phyloP scores from a whole-genome alignment of 2,113 vertebrate species.

The Cyphomyrus plagiostoma region DNA sequence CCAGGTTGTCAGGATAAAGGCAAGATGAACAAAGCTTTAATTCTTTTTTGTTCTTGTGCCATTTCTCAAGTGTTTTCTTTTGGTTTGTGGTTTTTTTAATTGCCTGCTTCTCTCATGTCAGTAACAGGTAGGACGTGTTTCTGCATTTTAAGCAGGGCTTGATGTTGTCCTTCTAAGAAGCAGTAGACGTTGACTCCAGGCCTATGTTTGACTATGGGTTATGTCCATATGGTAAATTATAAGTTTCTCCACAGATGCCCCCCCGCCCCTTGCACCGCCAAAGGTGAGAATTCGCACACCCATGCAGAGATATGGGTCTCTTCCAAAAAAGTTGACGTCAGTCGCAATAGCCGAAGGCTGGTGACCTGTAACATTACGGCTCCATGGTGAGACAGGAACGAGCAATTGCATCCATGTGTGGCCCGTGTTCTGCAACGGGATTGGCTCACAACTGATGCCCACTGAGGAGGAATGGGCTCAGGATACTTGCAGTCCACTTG shows the following conservation, averaged over 20 bases:
- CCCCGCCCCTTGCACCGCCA: neutral
- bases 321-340: neutral
- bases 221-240: neutral
- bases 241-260: neutral
- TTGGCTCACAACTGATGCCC: neutral
- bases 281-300: neutral
- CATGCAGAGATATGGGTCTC: neutral
- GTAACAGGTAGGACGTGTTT: neutral
- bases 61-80: neutral
- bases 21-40: neutral
- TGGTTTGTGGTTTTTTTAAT: neutral
- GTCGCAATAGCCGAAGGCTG: neutral
- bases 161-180: neutral
- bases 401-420: neutral
- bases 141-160: neutral
- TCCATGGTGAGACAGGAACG: neutral
- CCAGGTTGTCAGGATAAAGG: neutral
- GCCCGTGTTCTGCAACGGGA: neutral
- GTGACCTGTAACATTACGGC: neutral
- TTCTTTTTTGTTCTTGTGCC: neutral
- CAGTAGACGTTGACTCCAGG: neutral
- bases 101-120: neutral
- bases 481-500: neutral
- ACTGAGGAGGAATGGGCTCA: neutral
- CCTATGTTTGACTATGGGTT: neutral